Base-by-base conservation (phyloP, 2,888 invertebrate genomes). In the Mimachlamys varia region DNA sequence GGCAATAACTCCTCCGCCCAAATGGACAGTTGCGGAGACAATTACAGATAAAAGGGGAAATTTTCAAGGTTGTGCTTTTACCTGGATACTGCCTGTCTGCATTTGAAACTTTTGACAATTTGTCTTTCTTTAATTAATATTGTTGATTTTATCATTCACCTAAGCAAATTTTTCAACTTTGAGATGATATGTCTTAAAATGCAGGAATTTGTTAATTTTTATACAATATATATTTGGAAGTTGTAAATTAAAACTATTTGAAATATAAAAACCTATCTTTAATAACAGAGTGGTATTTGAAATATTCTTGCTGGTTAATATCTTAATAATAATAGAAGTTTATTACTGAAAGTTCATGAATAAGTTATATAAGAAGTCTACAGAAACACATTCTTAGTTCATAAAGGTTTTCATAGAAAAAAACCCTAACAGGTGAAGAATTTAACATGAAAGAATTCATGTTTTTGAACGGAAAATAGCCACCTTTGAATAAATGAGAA, bases 401-500 rank as follows among this genome's bases (percentile, higher is more conserved):
- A 27, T 76, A 76, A 4, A 33, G 33, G 10, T 12, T 22, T 22
- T 19, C 13, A 76, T 76, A 33, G 19, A 7, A 58, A 76, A 76
- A 27, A 76, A 10, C 10, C 27, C 27, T 12, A 33, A 33, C 76
- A 76, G 76, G 76, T 76, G 76, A 76, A 76, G 76, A 27, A 33
- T 22, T 2, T 10, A 76, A 76, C 22, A 76, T 76, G 12, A 76
- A 76, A 76, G 76, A 76, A 27, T 76, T 0, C 27, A 76, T 76
- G 17, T 33, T 12, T 76, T 33, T 33, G 33, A 13, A 76, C 2
- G 12, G 13, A 17, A 76, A 76, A 76, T 33, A 76, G 33, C 27
- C 76, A 76, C 33, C 76, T 76, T 76, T 76, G 76, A 76, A 27
- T 17, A 76, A 76, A 76, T 76, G 76, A 33, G 76, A 76, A 76